These are phyloP conservation scores for Setophaga petechia DNA, from an alignment of 2,113 vertebrate genomes.

Conservation along the genomic window DNA sequence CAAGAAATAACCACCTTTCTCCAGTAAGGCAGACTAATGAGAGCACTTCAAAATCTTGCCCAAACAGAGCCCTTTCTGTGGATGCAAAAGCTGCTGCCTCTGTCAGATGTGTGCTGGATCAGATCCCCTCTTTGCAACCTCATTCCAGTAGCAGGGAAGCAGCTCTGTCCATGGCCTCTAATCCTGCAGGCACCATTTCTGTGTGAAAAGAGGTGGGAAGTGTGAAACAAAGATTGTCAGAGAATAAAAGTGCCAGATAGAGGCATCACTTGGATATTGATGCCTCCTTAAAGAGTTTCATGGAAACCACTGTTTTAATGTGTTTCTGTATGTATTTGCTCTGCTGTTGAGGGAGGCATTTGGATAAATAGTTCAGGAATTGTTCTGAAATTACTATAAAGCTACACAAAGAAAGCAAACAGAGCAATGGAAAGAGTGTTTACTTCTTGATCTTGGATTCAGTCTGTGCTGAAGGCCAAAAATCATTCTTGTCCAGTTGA, in stretches of 20 bases:
- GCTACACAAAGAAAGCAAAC: neutral
- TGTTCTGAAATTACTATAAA: neutral
- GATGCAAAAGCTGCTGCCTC: neutral
- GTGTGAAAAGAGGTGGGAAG: neutral
- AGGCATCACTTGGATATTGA: neutral
- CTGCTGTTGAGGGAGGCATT: neutral
- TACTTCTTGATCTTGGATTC: neutral
- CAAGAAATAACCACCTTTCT: neutral
- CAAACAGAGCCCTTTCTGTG: neutral
- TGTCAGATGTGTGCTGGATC: neutral
- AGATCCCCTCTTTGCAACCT: neutral
- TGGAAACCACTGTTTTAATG: neutral
- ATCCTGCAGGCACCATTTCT: neutral
- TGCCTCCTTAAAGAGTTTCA: neutral
- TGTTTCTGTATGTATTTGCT: neutral
- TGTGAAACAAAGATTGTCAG: neutral
- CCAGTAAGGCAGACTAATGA: neutral
- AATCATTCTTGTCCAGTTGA: neutral
- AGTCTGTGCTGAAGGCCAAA: rapidly evolving
- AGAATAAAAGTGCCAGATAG: neutral
- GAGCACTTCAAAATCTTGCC: slow-evolving; percentile 22
- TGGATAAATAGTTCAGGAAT: neutral
- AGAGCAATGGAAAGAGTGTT: neutral
- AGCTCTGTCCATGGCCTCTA: neutral
- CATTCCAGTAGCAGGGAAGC: neutral